Base-by-base conservation (phyloP, 2,797 vertebrate genomes). In the Halcyon leucocephala region DNA sequence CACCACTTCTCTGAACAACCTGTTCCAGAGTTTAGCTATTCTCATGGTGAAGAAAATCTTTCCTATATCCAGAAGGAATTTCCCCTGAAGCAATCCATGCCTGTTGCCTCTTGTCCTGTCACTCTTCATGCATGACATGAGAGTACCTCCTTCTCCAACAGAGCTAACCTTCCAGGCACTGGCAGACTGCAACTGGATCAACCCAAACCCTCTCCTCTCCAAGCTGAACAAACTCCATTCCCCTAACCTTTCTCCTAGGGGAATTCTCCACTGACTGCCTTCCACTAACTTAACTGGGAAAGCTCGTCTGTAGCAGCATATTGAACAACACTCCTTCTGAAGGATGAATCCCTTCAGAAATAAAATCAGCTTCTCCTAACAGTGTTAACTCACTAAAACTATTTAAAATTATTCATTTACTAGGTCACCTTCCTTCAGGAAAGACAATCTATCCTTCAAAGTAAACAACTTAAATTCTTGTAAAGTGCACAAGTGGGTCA, bases 381-480 rank as follows among this genome's bases (percentile, higher is more conserved):
- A 58, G 31, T 18, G 10, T 44, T 79, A 86, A 42, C 16, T 86
- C 39, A 41, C 21, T 39, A 49, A 85, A 93, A 51, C 21, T 87
- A 81, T 66, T 65, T 55, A 51, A 76, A 89, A 31, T 60, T 65
- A 83, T 57, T 92, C 7, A 78, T 87, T 79, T 74, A 69, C 28
- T 80, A 72, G 26, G 42, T 69, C 26, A 74, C 17, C 3, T 69
- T 95, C 28, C 28, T 78, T 82, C 42, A 86, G 33, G 71, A 93
- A 49, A 41, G 72, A 29, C 15, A 72, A 69, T 33, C 33, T 64
- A 93, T 39, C 79, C 86, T 93, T 95, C 66, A 79, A 88, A 91
- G 82, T 89, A 95, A 97, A 95, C 62, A 92, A 21, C 70, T 94
- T 83, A 91, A 92, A 90, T 90, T 94, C 69, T 91, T 85, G 49